phyloP scores from a whole-genome alignment of 2,888 invertebrate genomes.

The Limnephilus marmoratus region DNA sequence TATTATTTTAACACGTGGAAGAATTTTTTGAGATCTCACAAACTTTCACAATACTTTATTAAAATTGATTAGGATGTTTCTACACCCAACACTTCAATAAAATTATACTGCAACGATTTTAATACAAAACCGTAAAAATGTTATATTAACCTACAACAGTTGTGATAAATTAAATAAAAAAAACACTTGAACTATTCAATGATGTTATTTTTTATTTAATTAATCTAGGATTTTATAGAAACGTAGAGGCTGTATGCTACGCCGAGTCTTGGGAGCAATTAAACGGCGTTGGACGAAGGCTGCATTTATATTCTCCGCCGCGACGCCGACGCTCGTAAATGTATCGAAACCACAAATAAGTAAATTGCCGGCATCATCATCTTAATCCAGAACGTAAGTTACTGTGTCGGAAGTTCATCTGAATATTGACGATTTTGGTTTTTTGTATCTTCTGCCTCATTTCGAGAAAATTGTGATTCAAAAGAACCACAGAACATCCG shows the following conservation, averaged over 20 bases:
- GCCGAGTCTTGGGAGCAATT: neutral
- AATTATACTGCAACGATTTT: neutral
- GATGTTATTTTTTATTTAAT: neutral
- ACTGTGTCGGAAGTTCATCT: too few relatives aligned
- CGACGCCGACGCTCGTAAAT: constrained; percentile 8
- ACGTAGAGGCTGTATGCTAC: constrained; percentile 21
- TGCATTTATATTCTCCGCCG: constrained; percentile 32
- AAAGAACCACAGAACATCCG: too few relatives aligned
- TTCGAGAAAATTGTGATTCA: too few relatives aligned
- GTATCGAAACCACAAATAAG: neutral
- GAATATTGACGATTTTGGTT: too few relatives aligned
- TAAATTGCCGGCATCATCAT: too few relatives aligned
- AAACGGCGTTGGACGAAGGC: constrained; percentile 18
- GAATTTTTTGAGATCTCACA: neutral
- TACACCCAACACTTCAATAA: neutral
- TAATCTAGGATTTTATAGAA: neutral
- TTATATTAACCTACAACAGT: neutral
- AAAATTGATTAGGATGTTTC: neutral
- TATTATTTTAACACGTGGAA: too few relatives aligned
- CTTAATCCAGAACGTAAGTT: too few relatives aligned
- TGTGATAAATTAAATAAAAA: neutral
- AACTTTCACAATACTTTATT: neutral
- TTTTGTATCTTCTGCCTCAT: too few relatives aligned
- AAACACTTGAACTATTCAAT: neutral
- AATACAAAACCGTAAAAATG: neutral